Conservation (phyloP, 1,140 invertebrate species). For the Pectinophora gossypiella region DNA sequence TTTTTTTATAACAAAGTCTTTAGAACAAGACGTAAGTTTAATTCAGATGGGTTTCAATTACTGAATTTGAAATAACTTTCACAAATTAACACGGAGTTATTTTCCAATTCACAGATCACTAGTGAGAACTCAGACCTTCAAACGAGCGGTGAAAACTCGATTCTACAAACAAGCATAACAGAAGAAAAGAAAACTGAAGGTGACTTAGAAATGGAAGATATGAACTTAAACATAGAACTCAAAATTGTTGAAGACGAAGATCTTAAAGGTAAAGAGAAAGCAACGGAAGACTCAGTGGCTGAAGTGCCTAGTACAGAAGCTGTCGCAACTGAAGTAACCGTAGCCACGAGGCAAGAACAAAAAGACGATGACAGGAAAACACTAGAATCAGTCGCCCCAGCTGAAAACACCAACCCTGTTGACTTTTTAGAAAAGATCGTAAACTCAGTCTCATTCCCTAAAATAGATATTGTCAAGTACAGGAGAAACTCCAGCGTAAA, state of each 20-base stretch:
- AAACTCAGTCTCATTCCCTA: slow-evolving; percentile 43
- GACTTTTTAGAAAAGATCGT: slow-evolving; percentile 51
- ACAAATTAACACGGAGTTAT: too few relatives aligned
- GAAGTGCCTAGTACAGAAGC: slow-evolving; percentile 8
- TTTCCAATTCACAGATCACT: slow-evolving; percentile 30
- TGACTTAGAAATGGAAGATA: slow-evolving; percentile 56
- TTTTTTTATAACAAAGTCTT: too few relatives aligned
- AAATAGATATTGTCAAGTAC: slow-evolving; percentile 59
- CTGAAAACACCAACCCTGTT: too few relatives aligned
- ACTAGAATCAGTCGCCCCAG: slow-evolving; percentile 39
- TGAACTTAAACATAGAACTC: slow-evolving; percentile 63
- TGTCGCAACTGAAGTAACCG: slow-evolving; percentile 6
- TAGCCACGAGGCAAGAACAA: slow-evolving; percentile 2
- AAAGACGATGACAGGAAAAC: slow-evolving; percentile 17
- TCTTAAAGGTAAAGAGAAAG: slow-evolving; percentile 13
- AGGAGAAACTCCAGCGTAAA: slow-evolving; percentile 67
- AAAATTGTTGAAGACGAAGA: slow-evolving; percentile 71
- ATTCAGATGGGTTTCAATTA: too few relatives aligned
- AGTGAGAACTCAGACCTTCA: slow-evolving; percentile 38
- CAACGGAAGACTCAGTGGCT: slow-evolving; percentile 3
- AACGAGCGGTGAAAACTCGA: slow-evolving; percentile 31
- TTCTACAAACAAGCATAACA: slow-evolving; percentile 4
- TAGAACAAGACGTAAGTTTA: too few relatives aligned
- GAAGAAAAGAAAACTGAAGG: slow-evolving; percentile 10
- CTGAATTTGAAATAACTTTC: too few relatives aligned